Percentiles rank a stretch among this genome's conserved stretches.
Conservation (phyloP, 2,888 invertebrate species). For the Cheilosia grossa region DNA sequence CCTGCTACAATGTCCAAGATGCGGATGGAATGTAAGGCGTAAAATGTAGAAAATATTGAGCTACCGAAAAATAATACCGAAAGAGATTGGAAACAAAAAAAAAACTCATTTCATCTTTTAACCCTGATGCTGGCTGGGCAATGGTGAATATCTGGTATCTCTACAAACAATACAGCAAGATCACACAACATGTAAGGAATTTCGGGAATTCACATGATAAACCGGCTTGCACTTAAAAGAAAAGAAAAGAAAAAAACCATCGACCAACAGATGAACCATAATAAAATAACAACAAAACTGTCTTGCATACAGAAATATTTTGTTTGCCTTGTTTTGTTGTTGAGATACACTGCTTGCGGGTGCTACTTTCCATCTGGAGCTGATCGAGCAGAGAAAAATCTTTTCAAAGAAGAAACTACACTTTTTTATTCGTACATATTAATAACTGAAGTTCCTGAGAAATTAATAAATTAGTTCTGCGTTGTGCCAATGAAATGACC, state of each 20-base stretch:
- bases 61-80: slow-evolving; percentile 43
- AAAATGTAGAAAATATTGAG: slow-evolving; percentile 37
- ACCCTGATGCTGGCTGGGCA: neutral
- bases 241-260: slow-evolving; percentile 21
- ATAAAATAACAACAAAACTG: slow-evolving; percentile 48
- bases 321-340: slow-evolving; percentile 26
- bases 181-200: slow-evolving; percentile 66
- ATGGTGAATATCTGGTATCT: slow-evolving; percentile 21
- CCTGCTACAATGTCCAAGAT: neutral
- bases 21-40: slow-evolving; percentile 39
- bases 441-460: slow-evolving; percentile 34
- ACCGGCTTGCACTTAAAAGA: slow-evolving; percentile 61
- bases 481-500: slow-evolving; percentile 44
- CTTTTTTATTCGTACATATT: neutral
- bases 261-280: slow-evolving; percentile 38
- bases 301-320: slow-evolving; percentile 54
- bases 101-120: slow-evolving; percentile 22
- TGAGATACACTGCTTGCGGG: slow-evolving; percentile 50
- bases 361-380: slow-evolving; percentile 71
- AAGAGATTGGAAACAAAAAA: slow-evolving; percentile 1
- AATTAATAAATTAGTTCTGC: slow-evolving; percentile 62
- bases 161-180: slow-evolving; percentile 70
- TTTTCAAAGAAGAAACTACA: neutral
- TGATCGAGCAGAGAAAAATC: slow-evolving; percentile 47
- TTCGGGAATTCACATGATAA: slow-evolving; percentile 71